Base-by-base conservation (phyloP, 1,140 invertebrate genomes). In the Drosophila nasuta region DNA sequence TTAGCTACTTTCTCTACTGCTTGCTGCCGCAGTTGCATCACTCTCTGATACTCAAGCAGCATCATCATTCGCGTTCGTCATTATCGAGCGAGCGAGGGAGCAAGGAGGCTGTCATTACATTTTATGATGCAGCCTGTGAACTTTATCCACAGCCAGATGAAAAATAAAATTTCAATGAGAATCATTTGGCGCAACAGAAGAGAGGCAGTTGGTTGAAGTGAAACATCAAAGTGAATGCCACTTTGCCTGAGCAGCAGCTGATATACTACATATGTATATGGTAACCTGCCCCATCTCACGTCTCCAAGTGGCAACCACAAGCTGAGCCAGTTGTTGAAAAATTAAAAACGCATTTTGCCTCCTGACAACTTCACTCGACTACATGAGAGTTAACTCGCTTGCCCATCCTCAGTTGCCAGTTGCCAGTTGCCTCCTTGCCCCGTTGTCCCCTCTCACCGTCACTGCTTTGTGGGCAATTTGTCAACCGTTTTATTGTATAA, bases 161-260 rank as follows among this genome's bases (percentile, higher is more conserved):
- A 33, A 33, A 81, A 78, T 85, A 85, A 86, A 85, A 85, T 85
- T 85, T 85, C 75, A 78, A 75, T 51, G 70, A 66, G 80, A 83
- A 79, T 76, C 75, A 83, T 82, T 64, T 66, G 57, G 38, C 48
- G 46, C 5, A 60, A 52, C 57, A 49, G 57, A 46, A 66, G 64
- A 57, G 49, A 67, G 46, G 59, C 38, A 25, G 28, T 68, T 73
- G 77, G 77, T 70, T 77, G 64, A 83, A 83, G 81, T 86, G 58
- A 76, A 88, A 87, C 82, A 87, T 87, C 82, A 87, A 87, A 87
- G 82, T 79, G 79, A 86, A 87, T 79, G 58, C 67, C 75, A 75
- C 38, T 57, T 33, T 20, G 41, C 15, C 52, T 38, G 46, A 41
- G 45, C 25, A 46, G 17, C 43, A 43, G 17, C 52, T 38, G 30